Evolutionary conservation across 2,113 vertebrate genomes (phyloP).

Genomic region (Prinia subflava): DNA sequence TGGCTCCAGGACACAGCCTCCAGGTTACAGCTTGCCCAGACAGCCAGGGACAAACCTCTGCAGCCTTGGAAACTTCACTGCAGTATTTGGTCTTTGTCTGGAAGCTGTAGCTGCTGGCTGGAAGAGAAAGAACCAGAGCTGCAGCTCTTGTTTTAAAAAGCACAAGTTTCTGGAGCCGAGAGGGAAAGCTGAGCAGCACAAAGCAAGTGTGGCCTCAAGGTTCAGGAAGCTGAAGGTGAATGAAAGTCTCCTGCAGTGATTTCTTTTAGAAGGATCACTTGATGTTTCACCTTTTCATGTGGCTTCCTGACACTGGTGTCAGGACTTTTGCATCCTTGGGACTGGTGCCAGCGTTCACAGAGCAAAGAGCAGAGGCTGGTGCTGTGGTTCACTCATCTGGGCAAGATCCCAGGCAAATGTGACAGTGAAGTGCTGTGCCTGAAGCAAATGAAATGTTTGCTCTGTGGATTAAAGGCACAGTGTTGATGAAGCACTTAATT

Average conservation of each 20-base stretch:
- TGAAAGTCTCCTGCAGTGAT: constrained; percentile 11
- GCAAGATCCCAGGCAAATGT: neutral
- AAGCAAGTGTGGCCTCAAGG: constrained; percentile 28
- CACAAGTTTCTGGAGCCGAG: neutral
- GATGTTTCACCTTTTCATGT: neutral
- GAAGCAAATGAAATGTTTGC: neutral
- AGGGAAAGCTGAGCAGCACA: neutral
- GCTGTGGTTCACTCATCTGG: neutral
- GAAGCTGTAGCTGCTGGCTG: neutral
- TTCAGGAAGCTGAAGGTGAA: constrained; percentile 32
- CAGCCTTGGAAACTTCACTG: neutral
- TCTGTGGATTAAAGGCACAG: neutral
- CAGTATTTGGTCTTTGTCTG: neutral
- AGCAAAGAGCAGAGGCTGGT: neutral
- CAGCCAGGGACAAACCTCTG: neutral
- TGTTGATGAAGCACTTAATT: neutral
- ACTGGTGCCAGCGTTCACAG: neutral
- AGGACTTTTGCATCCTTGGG: neutral
- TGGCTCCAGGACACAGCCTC: neutral
- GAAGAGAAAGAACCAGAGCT: neutral
- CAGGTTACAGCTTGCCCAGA: neutral
- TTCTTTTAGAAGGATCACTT: constrained; percentile 22
- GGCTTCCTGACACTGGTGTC: neutral
- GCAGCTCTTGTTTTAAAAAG: neutral
- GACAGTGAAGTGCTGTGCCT: neutral